These are phyloP conservation scores for Hirtodrosophila cameraria DNA, from an alignment of 2,888 invertebrate species.

Conservation along the genomic window DNA sequence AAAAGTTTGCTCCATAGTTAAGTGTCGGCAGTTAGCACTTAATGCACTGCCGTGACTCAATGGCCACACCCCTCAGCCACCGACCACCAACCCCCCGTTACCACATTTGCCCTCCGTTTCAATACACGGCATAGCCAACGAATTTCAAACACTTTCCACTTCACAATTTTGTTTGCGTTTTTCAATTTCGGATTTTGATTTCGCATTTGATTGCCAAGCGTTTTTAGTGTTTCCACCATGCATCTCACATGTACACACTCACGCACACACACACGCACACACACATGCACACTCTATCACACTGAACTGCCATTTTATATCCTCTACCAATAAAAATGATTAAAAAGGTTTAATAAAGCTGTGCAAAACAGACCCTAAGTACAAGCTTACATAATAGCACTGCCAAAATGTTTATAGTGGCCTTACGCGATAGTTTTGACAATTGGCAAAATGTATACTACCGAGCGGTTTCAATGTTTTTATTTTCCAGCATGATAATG, in stretches of 20 bases:
- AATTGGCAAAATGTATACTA: too few relatives aligned
- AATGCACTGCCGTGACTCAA: slow-evolving; percentile 47
- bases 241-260: slow-evolving; percentile 5
- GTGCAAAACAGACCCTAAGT: not conserved
- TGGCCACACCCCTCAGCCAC: slow-evolving; percentile 13
- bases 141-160: slow-evolving; percentile 71
- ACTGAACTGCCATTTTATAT: slow-evolving; percentile 23
- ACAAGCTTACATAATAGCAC: too few relatives aligned
- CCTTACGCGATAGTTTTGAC: too few relatives aligned
- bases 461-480: too few relatives aligned
- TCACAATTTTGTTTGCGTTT: slow-evolving; percentile 73
- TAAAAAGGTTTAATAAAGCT: slow-evolving; percentile 11
- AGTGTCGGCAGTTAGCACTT: slow-evolving; percentile 64
- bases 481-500: too few relatives aligned
- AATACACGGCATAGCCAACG: slow-evolving; percentile 20
- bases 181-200: slow-evolving; percentile 74
- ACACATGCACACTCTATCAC: slow-evolving; percentile 3
- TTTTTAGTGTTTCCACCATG: slow-evolving; percentile 50
- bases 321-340: slow-evolving; percentile 14
- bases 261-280: not conserved
- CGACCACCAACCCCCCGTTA: not conserved
- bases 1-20: slow-evolving; percentile 47
- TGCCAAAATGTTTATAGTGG: too few relatives aligned
- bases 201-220: slow-evolving; percentile 70
- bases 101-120: slow-evolving; percentile 4